Evolutionary conservation across 2,113 vertebrate species (phyloP).

Genomic region (Otocyon megalotis): DNA sequence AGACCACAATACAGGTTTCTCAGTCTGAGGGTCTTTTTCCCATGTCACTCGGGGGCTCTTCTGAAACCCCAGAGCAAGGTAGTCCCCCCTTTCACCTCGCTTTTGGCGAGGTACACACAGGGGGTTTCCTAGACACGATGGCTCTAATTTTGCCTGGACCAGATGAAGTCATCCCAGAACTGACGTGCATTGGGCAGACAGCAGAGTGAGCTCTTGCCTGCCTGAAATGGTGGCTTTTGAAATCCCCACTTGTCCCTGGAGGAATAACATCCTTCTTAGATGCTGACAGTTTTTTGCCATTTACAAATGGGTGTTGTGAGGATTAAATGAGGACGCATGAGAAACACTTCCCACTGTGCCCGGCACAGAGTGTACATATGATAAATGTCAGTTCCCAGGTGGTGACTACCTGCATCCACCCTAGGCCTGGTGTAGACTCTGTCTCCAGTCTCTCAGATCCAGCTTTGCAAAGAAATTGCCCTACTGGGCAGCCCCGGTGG

Average conservation of each 20-base stretch:
- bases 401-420: not conserved
- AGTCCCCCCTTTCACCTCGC: not conserved
- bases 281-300: not conserved
- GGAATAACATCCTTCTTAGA: not conserved
- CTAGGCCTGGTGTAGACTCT: not conserved
- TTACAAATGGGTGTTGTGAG: not conserved
- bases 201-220: not conserved
- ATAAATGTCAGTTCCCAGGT: too few relatives aligned
- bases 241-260: not conserved
- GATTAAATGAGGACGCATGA: not conserved
- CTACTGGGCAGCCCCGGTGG: too few relatives aligned
- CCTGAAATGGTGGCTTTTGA: not conserved
- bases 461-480: not conserved
- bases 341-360: not conserved
- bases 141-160: not conserved
- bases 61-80: not conserved
- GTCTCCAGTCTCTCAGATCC: not conserved
- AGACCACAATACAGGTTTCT: not conserved
- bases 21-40: not conserved
- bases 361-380: not conserved
- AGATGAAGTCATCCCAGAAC: not conserved
- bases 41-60: not conserved
- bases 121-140: not conserved
- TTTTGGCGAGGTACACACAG: not conserved
- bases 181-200: not conserved